Evolutionary conservation across 2,888 invertebrate genomes (phyloP).

Genomic region (Drosophila quinaria): DNA sequence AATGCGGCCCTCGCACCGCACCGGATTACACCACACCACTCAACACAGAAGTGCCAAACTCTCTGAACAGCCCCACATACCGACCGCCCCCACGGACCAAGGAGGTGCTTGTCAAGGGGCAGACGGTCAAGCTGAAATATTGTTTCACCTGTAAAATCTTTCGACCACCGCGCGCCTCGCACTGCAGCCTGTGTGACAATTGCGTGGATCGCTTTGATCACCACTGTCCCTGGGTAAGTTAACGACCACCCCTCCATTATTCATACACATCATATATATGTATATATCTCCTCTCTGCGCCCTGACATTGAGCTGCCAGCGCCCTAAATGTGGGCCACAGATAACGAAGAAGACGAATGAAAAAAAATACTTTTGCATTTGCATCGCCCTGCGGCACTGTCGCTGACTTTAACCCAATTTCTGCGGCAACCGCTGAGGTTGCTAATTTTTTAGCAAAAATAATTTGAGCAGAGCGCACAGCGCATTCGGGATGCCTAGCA

Average conservation of each 20-base stretch:
- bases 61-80: slow-evolving; percentile 91
- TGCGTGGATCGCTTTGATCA: slow-evolving; percentile 98
- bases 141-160: slow-evolving; percentile 99
- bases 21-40: background rate
- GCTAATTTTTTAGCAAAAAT: slow-evolving; percentile 75
- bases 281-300: background rate
- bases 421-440: slow-evolving; percentile 74
- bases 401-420: slow-evolving; percentile 81
- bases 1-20: background rate
- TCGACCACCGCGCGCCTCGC: slow-evolving; percentile 98
- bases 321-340: slow-evolving; percentile 57
- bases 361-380: slow-evolving; percentile 16
- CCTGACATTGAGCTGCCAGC: slow-evolving; percentile 54
- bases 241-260: background rate
- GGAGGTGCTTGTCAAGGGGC: slow-evolving; percentile 95
- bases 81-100: slow-evolving; percentile 93
- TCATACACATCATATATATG: background rate
- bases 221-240: slow-evolving; percentile 92
- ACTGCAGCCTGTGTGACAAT: slow-evolving; percentile 99
- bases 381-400: slow-evolving; percentile 23
- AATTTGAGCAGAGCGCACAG: slow-evolving; percentile 58
- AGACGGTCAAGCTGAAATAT: slow-evolving; percentile 98
- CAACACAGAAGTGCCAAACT: slow-evolving; percentile 91
- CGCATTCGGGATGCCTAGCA: slow-evolving; percentile 38
- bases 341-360: slow-evolving; percentile 6